A percentile compares a stretch with the other conserved stretches of the same genome.
Conservation (phyloP, 2,888 invertebrate genomes). For the Autographa pulchrina region DNA sequence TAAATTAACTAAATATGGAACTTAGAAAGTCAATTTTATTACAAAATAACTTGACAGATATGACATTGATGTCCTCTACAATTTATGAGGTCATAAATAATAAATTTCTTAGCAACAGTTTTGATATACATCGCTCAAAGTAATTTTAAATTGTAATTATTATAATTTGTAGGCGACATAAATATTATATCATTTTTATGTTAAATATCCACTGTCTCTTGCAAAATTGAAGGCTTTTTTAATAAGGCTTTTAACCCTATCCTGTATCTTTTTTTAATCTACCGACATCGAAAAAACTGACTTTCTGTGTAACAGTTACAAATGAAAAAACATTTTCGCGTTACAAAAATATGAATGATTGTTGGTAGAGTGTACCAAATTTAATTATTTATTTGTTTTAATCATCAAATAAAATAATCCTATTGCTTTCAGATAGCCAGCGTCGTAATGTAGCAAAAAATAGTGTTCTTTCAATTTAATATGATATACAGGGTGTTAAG, state of each 20-base stretch:
- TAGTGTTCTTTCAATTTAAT: too few relatives aligned
- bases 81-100: slow-evolving; percentile 1
- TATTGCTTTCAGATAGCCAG: too few relatives aligned
- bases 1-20: neutral
- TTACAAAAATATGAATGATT: too few relatives aligned
- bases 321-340: too few relatives aligned
- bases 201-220: neutral
- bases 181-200: neutral
- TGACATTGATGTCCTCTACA: neutral
- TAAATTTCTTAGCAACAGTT: neutral
- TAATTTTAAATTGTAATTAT: slow-evolving; percentile 1
- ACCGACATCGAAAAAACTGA: too few relatives aligned
- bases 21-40: neutral
- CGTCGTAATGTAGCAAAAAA: too few relatives aligned
- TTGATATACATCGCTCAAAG: neutral
- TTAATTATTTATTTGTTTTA: too few relatives aligned
- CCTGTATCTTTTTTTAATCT: too few relatives aligned
- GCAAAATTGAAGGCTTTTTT: neutral
- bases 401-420: too few relatives aligned
- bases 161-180: neutral
- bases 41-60: neutral
- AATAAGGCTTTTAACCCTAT: neutral
- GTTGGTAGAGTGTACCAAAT: too few relatives aligned
- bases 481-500: too few relatives aligned
- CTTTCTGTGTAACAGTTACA: too few relatives aligned